Evolutionary conservation across 2,113 vertebrate species (phyloP).

Genomic region (Platysternon megacephalum): DNA sequence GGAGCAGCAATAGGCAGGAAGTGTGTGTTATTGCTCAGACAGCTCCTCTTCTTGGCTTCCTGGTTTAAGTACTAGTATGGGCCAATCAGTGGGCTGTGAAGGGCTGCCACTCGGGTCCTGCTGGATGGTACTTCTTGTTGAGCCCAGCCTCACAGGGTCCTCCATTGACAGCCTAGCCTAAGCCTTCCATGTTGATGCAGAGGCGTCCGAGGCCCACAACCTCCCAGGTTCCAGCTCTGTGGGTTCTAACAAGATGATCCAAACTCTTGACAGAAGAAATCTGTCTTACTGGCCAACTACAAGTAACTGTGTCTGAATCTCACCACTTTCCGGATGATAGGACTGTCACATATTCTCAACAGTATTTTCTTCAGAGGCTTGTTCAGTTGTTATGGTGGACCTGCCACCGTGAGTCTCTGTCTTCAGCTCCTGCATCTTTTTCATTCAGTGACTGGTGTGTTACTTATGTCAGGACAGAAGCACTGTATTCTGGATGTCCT

Average conservation of each 20-base stretch:
- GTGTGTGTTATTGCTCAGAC: neutral
- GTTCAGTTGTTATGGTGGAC: neutral
- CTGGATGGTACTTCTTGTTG: neutral
- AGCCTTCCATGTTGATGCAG: neutral
- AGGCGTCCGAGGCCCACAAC: neutral
- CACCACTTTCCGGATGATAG: neutral
- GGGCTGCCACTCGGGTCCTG: neutral
- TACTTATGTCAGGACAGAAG: neutral
- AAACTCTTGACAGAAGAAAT: neutral
- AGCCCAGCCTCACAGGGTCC: neutral
- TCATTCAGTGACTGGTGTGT: neutral
- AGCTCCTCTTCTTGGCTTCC: neutral
- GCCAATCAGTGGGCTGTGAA: neutral
- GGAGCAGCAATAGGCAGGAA: neutral
- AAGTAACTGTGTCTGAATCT: neutral
- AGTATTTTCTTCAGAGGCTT: neutral
- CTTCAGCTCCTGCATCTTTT: neutral
- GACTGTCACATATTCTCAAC: neutral
- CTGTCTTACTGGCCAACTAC: neutral
- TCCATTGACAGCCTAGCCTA: neutral
- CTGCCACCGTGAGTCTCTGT: neutral
- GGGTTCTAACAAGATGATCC: neutral
- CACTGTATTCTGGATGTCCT: neutral
- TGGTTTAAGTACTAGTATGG: neutral
- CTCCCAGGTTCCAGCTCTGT: neutral